Base-by-base conservation (phyloP, 2,113 vertebrate species). In the Thomomys bottae region DNA sequence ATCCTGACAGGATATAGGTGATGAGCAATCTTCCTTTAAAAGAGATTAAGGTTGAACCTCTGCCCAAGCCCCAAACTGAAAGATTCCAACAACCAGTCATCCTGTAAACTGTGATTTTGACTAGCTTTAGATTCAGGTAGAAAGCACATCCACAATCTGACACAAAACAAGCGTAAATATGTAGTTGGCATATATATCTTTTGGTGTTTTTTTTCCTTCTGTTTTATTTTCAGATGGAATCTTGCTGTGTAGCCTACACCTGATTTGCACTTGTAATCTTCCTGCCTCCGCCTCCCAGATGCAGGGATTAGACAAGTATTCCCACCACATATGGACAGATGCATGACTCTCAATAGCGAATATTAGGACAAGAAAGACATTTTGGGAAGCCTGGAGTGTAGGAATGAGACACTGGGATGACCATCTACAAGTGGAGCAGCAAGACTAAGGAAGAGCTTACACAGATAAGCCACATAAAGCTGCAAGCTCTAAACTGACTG, bases 1-100 rank as follows among this genome's bases (percentile, higher is more conserved):
- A 93, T 79, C 26, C 59, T 89, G 93, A 90, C 0, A n/a, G 4
- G 17, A 83, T 61, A 91, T 1, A 87, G 64, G 26, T 61, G 57
- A 87, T 6, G 0, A 32, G 77, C 88, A 89, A 45, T 64, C n/a
- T 75, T 66, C 57, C 70, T 49, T 6, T 45, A 81, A 49, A 15
- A 76, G 7, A 59, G 17, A 83, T 34, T 71, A n/a, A 92, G 15
- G 49, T 0, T 23, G 38, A 85, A 36, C 82, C 30, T 84, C 59
- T 77, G 67, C 42, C 68, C 6, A 30, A 34, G 8, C n/a, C 18
- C 70, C 89, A 73, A 6, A 67, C 5, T n/a, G 3, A 24, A 70
- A 78, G 72, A 59, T 14, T 9, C 32, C 0, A 54, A 17, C n/a
- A 71, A 21, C 30, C 34, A 2, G 26, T 23, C 64, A 34, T 4